phyloP scores from a whole-genome alignment of 2,113 vertebrate genomes.

The Zosterops lateralis region DNA sequence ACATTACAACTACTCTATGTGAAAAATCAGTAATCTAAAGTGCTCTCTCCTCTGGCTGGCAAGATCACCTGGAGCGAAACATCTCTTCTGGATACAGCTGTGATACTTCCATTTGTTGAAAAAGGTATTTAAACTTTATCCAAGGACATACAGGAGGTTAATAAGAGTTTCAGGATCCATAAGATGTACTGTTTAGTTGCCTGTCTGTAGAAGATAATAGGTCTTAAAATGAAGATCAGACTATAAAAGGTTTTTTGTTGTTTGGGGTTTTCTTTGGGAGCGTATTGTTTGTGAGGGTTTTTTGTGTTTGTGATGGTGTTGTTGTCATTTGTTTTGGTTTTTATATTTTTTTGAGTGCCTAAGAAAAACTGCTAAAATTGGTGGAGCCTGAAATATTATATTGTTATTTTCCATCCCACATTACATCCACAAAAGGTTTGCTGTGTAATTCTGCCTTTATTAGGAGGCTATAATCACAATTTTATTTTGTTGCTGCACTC shows the following conservation, averaged over 20 bases:
- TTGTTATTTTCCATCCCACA: not conserved
- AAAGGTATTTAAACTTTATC: not conserved
- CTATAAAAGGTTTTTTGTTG: not conserved
- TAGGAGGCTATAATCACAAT: not conserved
- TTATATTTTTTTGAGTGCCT: not conserved
- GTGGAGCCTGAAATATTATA: not conserved
- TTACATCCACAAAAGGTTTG: not conserved
- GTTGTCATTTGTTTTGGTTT: fast-evolving
- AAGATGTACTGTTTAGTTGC: not conserved
- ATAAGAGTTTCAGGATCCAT: not conserved
- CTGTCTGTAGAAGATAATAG: not conserved
- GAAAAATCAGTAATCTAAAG: not conserved
- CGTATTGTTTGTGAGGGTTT: not conserved
- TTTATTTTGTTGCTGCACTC: not conserved
- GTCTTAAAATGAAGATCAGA: not conserved
- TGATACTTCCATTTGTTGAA: not conserved
- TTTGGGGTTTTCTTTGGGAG: not conserved
- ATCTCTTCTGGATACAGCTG: not conserved
- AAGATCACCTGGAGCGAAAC: not conserved
- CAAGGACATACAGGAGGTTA: not conserved
- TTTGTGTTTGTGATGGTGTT: not conserved
- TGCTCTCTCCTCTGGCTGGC: not conserved
- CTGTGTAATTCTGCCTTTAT: not conserved
- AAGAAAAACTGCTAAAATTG: not conserved
- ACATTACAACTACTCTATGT: not conserved